Evolutionary conservation across 1,140 invertebrate genomes (phyloP), one percentile per base, ranked within the genome.

Genomic region (Procambarus clarkii): DNA sequence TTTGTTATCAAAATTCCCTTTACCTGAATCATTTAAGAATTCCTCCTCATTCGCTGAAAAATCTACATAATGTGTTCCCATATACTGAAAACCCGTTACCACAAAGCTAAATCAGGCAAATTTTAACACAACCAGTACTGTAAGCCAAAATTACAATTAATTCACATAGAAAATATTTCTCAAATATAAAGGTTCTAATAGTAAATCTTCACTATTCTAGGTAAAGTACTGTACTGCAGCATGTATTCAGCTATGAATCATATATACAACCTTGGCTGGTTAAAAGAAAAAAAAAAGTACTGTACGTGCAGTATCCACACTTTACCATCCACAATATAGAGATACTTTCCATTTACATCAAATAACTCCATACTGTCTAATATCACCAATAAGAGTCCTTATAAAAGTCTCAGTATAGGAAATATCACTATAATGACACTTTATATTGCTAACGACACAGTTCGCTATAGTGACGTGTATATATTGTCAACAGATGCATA

Each of bases 401-500:
- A 74, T 34, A 74, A 74, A 74, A 74, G 21, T 34, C 11, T 74
- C 7, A 24, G 5, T 74, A 74, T 5, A 34, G 69, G 69, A 24
- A 74, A 34, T 24, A 74, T 50, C 50, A 64, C 54, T 80, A 50
- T 54, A 83, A 46, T 80, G 34, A 60, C 11, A 64, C 58, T 88
- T 11, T 9, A 58, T 13, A 45, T 8, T n/a, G 24, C 24, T 21
- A n/a, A 48, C 11, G 11, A 13, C 21, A 15, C 79, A 77, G 2
- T 24, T 44, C 45, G 64, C 64, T 89, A 84, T 80, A 88, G 24
- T 13, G 76, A 48, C 2, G 86, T 13, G 85, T 92, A 93, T 58
- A 93, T 90, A 50, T 60, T 80, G 79, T 93, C 92, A 0, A 93
- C 92, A 76, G 80, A 46, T 34, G 64, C 91, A 94, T 96, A 97